Base-by-base conservation (phyloP, 2,797 vertebrate species). In the Decapterus maruadsi region DNA sequence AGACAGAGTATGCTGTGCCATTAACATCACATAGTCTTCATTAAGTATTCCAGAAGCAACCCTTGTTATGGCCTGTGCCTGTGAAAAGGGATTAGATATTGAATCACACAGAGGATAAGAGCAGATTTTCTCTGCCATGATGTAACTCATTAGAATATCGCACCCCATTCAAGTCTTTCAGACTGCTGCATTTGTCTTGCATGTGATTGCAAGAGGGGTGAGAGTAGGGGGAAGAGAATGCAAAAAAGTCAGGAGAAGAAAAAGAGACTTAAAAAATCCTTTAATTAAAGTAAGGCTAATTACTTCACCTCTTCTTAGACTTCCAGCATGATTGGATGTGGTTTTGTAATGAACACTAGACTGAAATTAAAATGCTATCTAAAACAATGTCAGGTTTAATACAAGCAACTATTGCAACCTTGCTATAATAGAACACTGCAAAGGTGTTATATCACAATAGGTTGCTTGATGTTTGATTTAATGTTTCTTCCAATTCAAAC, bases 261-360 rank as follows among this genome's bases (percentile, higher is more conserved):
- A 68, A 68, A 68, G 56, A 45, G 66, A 66, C 58, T 73, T 60
- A 71, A 78, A 71, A 81, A 80, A 38, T 42, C 22, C 75, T 89
- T 83, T 90, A 89, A 92, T 93, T 89, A 91, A 87, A 85, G 75
- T 62, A 61, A 83, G 81, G 80, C 82, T 91, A 91, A 93, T 92
- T 89, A 89, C 87, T 83, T 89, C 60, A 73, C 64, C 75, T 68
- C 68, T 72, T 81, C 79, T 73, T 59, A 79, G 73, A 85, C 80
- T 76, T 68, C 10, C 68, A 64, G 66, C 17, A 42, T 86, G 82
- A 86, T 82, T 83, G 85, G 77, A 89, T 86, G 70, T 68, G 81
- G 61, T 80, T 87, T 82, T 86, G 81, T 80, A 85, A 87, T 81
- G 58, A 87, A 83, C 67, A 63, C 53, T 36, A 10, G 40, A 26